phyloP scores from a whole-genome alignment of 2,888 invertebrate species.

The Bombylius discolor region DNA sequence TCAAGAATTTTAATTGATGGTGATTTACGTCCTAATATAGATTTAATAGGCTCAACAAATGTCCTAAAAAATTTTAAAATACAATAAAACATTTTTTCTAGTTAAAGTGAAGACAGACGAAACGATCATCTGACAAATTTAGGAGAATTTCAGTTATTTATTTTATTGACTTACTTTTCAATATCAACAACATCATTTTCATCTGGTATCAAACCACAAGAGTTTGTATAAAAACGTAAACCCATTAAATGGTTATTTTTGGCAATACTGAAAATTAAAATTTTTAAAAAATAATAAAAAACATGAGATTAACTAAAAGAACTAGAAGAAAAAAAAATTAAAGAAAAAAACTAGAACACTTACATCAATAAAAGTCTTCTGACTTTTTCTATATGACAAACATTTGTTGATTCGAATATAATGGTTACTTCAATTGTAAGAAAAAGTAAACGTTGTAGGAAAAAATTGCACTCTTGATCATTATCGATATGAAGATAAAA shows the following conservation, averaged over 20 bases:
- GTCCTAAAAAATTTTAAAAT: slow-evolving; percentile 19
- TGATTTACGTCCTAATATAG: slow-evolving; percentile 29
- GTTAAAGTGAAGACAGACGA: too few relatives aligned
- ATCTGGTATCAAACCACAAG: slow-evolving; percentile 26
- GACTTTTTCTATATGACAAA: slow-evolving; percentile 33
- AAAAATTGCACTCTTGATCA: slow-evolving; percentile 33
- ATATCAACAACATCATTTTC: slow-evolving; percentile 31
- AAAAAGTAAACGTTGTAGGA: slow-evolving; percentile 28
- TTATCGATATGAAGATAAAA: slow-evolving; percentile 29
- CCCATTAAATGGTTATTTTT: slow-evolving; percentile 31
- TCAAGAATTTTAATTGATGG: slow-evolving; percentile 29
- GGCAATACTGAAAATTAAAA: slow-evolving; percentile 22
- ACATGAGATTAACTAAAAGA: too few relatives aligned
- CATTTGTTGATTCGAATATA: slow-evolving; percentile 31
- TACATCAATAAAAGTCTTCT: slow-evolving; percentile 31
- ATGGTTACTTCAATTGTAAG: slow-evolving; percentile 30
- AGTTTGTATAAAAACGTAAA: slow-evolving; percentile 32
- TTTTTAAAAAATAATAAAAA: neutral
- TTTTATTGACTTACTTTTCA: slow-evolving; percentile 26
- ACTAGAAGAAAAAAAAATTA: too few relatives aligned
- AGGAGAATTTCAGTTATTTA: neutral
- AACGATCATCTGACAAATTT: too few relatives aligned
- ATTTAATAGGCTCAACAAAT: slow-evolving; percentile 33
- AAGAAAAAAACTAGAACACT: slow-evolving; percentile 7
- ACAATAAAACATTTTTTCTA: too few relatives aligned